Evolutionary conservation across 2,888 invertebrate genomes (phyloP), one percentile per base, ranked within the genome.

Genomic region (Temnothorax unifasciatus): DNA sequence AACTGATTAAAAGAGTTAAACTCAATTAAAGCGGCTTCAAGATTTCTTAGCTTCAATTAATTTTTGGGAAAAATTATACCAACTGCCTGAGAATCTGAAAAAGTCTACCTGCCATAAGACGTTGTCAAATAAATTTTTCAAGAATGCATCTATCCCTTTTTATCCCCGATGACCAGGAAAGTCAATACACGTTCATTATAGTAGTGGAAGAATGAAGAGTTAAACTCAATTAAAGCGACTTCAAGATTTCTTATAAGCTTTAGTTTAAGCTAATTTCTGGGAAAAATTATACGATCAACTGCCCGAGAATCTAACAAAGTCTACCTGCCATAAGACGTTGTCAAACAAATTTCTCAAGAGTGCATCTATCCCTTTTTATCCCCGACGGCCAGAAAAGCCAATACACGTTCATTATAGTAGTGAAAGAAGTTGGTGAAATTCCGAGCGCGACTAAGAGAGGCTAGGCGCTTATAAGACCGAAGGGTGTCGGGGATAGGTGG

Each of bases 381-480:
- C 9, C 11, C 47, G 15, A 79, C 18, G 47, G 34, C 47, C 34
- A 47, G 9, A 13, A 21, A 29, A 77, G 69, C 41, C 47, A 64
- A 50, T 76, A 52, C 38, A 34, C 38, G 50, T 71, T 34, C 34
- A 47, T 81, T 81, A 59, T 47, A 21, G 25, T n/a, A 74, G 73
- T 34, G 79, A 66, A 71, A 57, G 76, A 84, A 76, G 57, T 50
- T n/a, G 44, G 77, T n/a, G 50, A 81, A 76, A 87, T 85, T 79
- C 59, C 74, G n/a, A 61, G 63, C 61, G 83, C 75, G 64, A 75
- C 77, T 83, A 86, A 89, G 83, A 86, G 68, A 68, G 79, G 29
- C 29, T 29, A 3, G 29, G 73, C 76, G 88, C 81, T 83, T 79
- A 88, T 73, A 57, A 87, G 82, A 81, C 84, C 79, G 82, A 84